These are phyloP conservation scores for Dermatemys mawii DNA, from an alignment of 2,113 vertebrate species.

Conservation along the genomic window DNA sequence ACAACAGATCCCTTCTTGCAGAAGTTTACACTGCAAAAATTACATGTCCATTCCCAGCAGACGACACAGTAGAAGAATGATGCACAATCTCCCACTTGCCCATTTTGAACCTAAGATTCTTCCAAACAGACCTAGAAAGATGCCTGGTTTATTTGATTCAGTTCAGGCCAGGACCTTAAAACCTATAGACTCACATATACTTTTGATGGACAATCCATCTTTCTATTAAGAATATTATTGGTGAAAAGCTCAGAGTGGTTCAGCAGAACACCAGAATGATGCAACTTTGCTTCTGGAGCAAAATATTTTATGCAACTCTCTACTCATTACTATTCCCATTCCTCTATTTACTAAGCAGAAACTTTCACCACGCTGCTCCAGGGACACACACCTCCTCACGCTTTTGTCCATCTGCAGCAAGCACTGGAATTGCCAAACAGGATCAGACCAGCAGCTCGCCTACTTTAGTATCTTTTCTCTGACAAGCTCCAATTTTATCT, in stretches of 20 bases:
- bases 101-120: neutral
- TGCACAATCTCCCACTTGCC: neutral
- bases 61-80: constrained; percentile 3
- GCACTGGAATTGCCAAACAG: neutral
- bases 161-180: neutral
- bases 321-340: neutral
- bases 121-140: constrained; percentile 9
- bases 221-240: constrained; percentile 26
- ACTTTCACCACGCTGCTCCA: neutral
- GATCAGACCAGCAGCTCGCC: neutral
- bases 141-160: neutral
- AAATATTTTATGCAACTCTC: neutral
- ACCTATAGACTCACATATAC: neutral
- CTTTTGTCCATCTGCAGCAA: neutral
- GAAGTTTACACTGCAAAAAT: neutral
- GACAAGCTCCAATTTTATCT: neutral
- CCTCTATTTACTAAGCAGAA: neutral
- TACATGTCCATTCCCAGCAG: neutral
- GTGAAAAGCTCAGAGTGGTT: neutral
- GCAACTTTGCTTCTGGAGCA: constrained; percentile 9
- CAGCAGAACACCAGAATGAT: neutral
- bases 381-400: neutral
- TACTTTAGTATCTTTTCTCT: neutral
- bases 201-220: neutral
- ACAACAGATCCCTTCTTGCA: neutral